phyloP scores from a whole-genome alignment of 2,888 invertebrate species.

The Lycaena phlaeas region DNA sequence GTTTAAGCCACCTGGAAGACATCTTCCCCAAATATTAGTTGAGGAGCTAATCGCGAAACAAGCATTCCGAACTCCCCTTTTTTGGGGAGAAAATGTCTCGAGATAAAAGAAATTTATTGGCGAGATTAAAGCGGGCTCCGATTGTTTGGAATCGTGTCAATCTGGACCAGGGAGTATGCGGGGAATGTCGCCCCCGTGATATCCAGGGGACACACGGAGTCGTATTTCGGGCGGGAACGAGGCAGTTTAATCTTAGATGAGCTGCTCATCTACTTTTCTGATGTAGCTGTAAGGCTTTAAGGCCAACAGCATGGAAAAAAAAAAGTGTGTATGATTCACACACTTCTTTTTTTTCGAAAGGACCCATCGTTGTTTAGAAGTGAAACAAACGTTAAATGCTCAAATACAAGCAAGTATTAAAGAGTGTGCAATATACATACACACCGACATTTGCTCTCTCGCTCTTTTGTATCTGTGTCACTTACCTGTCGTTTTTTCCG shows the following conservation, averaged over 20 bases:
- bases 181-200: constrained; percentile 25
- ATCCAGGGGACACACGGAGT: constrained; percentile 10
- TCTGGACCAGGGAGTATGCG: constrained; percentile 33
- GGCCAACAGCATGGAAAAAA: no score
- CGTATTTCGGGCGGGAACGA: neutral
- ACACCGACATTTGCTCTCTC: no score
- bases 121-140: constrained; percentile 49
- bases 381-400: no score
- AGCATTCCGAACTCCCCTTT: constrained; percentile 30
- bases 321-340: no score
- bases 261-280: no score
- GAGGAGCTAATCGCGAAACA: constrained; percentile 33
- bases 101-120: constrained; percentile 64
- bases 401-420: no score
- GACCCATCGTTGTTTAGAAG: no score
- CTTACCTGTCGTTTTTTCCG: no score
- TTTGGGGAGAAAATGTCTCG: constrained; percentile 29
- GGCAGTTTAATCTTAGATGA: neutral
- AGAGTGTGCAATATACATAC: no score
- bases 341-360: no score
- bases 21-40: constrained; percentile 8
- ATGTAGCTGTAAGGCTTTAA: no score
- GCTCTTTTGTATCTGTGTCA: no score
- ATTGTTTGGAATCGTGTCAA: constrained; percentile 57
- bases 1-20: constrained; percentile 7